Base-by-base conservation (phyloP, 2,888 invertebrate species). In the Marasmarcha lunaedactyla region DNA sequence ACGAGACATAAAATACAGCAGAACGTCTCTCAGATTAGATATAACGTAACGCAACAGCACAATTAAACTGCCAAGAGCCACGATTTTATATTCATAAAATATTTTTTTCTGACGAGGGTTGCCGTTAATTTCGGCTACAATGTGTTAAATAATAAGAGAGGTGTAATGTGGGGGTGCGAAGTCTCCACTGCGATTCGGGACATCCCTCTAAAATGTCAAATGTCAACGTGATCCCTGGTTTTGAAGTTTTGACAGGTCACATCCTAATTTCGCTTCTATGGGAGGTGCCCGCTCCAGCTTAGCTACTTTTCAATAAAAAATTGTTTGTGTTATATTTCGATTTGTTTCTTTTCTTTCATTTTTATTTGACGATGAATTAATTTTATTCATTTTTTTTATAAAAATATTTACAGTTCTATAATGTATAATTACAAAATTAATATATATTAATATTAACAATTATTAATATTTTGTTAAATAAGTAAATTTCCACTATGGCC, bases 121-220 rank as follows among this genome's bases (percentile, higher is more conserved):
- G 52, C 77, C 78, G 76, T 83, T 81, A 83, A 83, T 81, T 81
- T 79, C 52, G 63, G 63, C 70, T 65, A 81, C 81, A 83, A 79
- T 81, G 78, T 83, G 81, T 81, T 81, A 81, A 81, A 77, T 83
- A 83, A 81, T 83, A 68, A 81, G 78, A 59, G 74, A 77, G 73
- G 77, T 79, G 81, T 73, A 71, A 73, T 67, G 64, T 61, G 73
- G 71, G 78, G 79, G 76, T 65, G 66, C 4, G 49, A 20, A 20
- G 4, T 15, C 51, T 55, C 58, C 63, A 60, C n/a, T n/a, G n/a
- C n/a, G n/a, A n/a, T n/a, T 63, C 62, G 59, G 59, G 57, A 60
- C 58, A 63, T 63, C 66, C 61, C 66, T 64, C 63, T 63, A 67
- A 63, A 65, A 54, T 25, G 44, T 63, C 59, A 63, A 65, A 54